Evolutionary conservation across 2,113 vertebrate genomes (phyloP).

Genomic region (Ondatra zibethicus): DNA sequence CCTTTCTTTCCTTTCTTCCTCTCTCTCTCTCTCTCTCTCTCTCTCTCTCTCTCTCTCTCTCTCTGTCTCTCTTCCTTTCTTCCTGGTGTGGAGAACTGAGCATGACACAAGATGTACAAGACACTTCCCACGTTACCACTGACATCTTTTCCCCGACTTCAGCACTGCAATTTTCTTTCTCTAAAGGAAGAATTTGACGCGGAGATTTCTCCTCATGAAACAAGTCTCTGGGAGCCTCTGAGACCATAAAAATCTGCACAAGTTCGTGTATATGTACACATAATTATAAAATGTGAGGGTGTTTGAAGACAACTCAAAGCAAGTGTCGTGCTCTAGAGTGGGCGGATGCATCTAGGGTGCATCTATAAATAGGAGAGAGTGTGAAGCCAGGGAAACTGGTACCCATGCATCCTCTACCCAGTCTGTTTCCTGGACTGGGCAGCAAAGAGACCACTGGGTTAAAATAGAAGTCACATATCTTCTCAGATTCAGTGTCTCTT

Average conservation of each 20-base stretch:
- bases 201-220: background rate
- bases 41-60: rapidly evolving
- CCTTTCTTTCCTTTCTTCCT: too few relatives aligned
- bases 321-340: background rate
- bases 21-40: rapidly evolving
- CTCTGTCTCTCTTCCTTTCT: rapidly evolving
- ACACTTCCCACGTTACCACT: rapidly evolving
- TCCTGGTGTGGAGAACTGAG: background rate
- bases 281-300: background rate
- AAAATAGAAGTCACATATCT: too few relatives aligned
- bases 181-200: background rate
- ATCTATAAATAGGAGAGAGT: background rate
- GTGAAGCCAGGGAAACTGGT: rapidly evolving
- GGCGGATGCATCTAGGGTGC: background rate
- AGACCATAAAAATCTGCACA: background rate
- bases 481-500: background rate
- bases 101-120: background rate
- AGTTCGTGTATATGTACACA: background rate
- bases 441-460: rapidly evolving
- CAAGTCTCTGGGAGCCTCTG: background rate
- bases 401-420: rapidly evolving
- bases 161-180: background rate
- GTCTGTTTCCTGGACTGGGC: rapidly evolving
- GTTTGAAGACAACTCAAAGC: background rate
- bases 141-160: background rate